A percentile compares a stretch with the other conserved stretches of the same genome.
Evolutionary conservation across 1,140 invertebrate species (phyloP).

Genomic region (Cotesia vestalis): DNA sequence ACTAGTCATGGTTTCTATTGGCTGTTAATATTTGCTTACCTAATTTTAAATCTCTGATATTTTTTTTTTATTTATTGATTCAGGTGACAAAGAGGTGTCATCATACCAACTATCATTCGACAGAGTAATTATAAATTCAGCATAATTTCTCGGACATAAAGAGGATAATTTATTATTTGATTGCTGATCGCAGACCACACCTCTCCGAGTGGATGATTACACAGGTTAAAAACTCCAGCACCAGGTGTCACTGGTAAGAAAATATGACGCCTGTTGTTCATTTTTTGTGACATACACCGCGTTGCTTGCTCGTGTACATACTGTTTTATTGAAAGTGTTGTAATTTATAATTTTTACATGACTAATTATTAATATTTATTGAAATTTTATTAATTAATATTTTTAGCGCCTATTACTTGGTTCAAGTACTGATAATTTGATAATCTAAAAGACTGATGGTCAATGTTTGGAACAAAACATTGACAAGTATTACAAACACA

Average conservation of each 20-base stretch:
- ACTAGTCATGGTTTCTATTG: background rate
- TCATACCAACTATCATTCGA: too few relatives aligned
- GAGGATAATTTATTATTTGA: too few relatives aligned
- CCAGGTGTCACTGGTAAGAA: constrained; percentile 28
- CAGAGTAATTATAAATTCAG: too few relatives aligned
- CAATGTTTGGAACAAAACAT: constrained; percentile 1
- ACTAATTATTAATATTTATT: constrained; percentile 10
- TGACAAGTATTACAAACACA: background rate
- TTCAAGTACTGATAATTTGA: background rate
- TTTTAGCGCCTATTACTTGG: background rate
- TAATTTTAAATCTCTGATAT: too few relatives aligned
- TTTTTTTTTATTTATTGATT: too few relatives aligned
- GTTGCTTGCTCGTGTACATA: constrained; percentile 21
- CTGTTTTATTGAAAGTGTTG: background rate
- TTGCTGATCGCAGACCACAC: background rate
- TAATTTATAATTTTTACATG: constrained; percentile 8
- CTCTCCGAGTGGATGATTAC: too few relatives aligned
- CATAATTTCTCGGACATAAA: too few relatives aligned
- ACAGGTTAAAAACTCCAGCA: background rate
- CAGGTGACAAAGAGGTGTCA: too few relatives aligned
- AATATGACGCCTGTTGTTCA: constrained; percentile 30
- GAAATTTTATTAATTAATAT: background rate
- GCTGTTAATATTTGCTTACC: background rate
- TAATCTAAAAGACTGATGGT: constrained; percentile 2
- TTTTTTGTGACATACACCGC: constrained; percentile 15